A percentile compares a stretch with the other conserved stretches of the same genome.
phyloP scores from a whole-genome alignment of 2,113 vertebrate species.

The Phaethornis superciliosus region DNA sequence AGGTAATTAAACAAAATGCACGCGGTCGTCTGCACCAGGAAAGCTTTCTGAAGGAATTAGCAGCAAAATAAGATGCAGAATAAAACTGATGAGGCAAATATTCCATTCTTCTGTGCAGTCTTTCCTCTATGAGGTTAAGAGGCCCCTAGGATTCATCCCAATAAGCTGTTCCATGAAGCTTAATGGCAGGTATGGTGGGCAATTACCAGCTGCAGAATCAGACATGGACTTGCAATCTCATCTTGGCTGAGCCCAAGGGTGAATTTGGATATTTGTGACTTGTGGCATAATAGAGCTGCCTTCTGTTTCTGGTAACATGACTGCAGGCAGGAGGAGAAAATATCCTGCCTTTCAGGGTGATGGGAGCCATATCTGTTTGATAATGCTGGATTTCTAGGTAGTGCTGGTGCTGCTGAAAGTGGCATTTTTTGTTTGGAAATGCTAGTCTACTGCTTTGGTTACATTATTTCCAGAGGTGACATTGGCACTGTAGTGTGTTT shows the following conservation, averaged over 20 bases:
- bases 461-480: neutral
- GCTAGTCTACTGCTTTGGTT: neutral
- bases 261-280: neutral
- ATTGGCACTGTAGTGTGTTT: neutral
- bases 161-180: neutral
- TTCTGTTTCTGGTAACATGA: neutral
- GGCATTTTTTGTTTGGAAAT: neutral
- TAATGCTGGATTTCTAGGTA: neutral
- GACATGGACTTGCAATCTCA: accelerated
- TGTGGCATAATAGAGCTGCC: neutral
- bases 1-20: neutral
- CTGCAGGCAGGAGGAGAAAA: neutral
- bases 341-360: neutral
- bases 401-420: neutral
- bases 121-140: neutral
- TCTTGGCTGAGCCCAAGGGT: neutral
- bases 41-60: neutral
- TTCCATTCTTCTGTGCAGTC: accelerated
- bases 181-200: neutral
- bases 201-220: neutral
- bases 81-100: neutral
- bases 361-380: neutral
- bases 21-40: neutral
- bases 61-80: neutral
- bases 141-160: neutral